These are phyloP conservation scores for Arenaria interpres DNA, from an alignment of 2,113 vertebrate genomes.

Conservation along the genomic window DNA sequence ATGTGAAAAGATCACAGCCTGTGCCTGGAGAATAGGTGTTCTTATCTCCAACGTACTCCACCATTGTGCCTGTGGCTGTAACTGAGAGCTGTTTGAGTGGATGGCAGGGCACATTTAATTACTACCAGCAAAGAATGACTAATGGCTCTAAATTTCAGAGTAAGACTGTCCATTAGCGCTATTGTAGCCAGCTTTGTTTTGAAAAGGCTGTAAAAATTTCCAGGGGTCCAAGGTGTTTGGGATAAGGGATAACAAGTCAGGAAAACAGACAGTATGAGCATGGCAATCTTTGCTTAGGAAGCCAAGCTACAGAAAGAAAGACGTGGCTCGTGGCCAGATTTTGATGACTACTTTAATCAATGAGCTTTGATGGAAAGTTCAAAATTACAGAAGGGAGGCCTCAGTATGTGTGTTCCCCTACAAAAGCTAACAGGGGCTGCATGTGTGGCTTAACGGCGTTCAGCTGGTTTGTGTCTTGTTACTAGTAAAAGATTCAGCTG, in stretches of 20 bases:
- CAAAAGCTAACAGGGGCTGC: neutral
- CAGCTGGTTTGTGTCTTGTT: neutral
- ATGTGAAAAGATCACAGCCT: accelerated
- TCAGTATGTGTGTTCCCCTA: neutral
- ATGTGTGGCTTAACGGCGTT: neutral
- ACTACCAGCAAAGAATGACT: neutral
- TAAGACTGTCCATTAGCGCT: neutral
- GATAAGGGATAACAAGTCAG: neutral
- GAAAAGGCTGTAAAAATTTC: neutral
- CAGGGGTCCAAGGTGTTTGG: accelerated
- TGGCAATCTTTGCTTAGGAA: neutral
- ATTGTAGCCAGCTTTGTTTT: neutral
- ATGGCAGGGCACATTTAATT: too few relatives aligned
- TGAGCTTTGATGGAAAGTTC: neutral
- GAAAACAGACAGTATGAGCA: neutral
- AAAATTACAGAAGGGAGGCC: neutral
- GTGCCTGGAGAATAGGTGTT: neutral
- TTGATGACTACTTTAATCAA: neutral
- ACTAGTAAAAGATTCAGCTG: neutral
- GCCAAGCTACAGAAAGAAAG: neutral
- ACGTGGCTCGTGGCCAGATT: neutral
- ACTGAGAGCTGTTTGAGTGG: neutral
- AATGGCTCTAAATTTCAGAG: neutral
- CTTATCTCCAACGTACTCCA: accelerated
- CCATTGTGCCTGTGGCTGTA: accelerated